Conservation (phyloP, 2,888 invertebrate species). For the Orthonevra nobilis region DNA sequence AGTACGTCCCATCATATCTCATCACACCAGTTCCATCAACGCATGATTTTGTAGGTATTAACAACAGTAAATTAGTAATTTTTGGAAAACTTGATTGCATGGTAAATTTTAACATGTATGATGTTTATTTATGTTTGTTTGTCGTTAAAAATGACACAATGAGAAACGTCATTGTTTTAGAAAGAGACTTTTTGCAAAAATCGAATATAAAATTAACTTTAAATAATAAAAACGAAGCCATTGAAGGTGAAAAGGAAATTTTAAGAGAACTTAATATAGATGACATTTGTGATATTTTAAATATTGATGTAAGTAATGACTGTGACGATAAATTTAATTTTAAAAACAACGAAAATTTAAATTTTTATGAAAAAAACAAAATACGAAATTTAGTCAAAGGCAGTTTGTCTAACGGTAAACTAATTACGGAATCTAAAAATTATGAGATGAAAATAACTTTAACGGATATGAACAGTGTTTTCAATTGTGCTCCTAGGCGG, state of each 20-base stretch:
- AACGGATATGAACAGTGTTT: conserved; percentile 23
- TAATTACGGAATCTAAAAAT: background rate
- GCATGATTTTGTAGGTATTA: conserved; percentile 25
- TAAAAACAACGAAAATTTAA: conserved; percentile 29
- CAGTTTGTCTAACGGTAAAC: background rate
- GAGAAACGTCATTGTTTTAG: conserved; percentile 8
- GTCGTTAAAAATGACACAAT: conserved; percentile 1
- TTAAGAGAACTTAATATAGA: background rate
- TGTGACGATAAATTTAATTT: conserved; percentile 8
- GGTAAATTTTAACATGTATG: background rate
- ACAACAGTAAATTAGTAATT: no score
- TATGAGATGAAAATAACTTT: conserved; percentile 29
- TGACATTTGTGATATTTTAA: conserved; percentile 14
- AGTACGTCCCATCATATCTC: conserved; percentile 13
- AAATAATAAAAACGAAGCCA: background rate
- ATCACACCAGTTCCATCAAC: conserved; percentile 8
- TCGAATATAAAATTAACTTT: conserved; percentile 16
- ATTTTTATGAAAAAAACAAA: conserved; percentile 4
- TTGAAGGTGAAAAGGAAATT: background rate
- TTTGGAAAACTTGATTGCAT: conserved; percentile 24
- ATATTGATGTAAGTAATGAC: conserved; percentile 22
- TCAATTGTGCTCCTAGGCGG: conserved; percentile 29
- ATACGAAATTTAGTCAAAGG: conserved; percentile 13
- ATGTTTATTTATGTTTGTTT: background rate
- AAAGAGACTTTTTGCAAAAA: conserved; percentile 10